These are phyloP conservation scores for Ligdia adustata DNA, from an alignment of 2,888 invertebrate genomes.

Conservation along the genomic window DNA sequence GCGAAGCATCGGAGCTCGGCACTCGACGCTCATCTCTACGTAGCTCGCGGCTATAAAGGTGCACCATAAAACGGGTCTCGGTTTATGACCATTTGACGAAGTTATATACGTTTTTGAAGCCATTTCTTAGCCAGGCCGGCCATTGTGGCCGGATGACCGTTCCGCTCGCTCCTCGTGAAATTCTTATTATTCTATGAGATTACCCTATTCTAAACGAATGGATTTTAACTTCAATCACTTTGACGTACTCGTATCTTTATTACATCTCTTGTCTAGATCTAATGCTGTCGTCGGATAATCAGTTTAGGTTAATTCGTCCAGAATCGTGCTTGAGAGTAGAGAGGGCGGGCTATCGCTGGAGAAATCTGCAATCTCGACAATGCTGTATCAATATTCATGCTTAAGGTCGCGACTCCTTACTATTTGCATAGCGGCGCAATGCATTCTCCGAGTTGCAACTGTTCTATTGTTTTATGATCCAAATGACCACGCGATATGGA, in stretches of 20 bases:
- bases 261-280: conserved; percentile 50
- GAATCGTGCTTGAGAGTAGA: conserved; percentile 74
- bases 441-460: conserved; percentile 77
- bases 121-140: conserved; percentile 69
- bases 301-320: conserved; percentile 65
- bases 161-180: conserved; percentile 53
- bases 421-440: conserved; percentile 82
- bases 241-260: conserved; percentile 41
- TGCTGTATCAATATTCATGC: conserved; percentile 83
- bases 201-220: conserved; percentile 48
- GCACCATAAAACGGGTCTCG: conserved; percentile 78
- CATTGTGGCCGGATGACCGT: conserved; percentile 73
- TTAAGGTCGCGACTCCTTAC: conserved; percentile 77
- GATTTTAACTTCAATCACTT: conserved; percentile 51
- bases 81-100: conserved; percentile 82
- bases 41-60: conserved; percentile 76
- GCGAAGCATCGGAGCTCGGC: conserved; percentile 43
- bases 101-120: conserved; percentile 78
- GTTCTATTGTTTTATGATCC: conserved; percentile 83
- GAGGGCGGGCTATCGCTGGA: conserved; percentile 64
- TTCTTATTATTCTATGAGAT: conserved; percentile 63
- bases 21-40: conserved; percentile 70
- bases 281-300: conserved; percentile 62
- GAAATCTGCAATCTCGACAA: conserved; percentile 78
- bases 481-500: conserved; percentile 80